A percentile compares a stretch with the other conserved stretches of the same genome.
These are phyloP conservation scores for Poecile montanus DNA, from an alignment of 2,797 vertebrate genomes.

Conservation along the genomic window DNA sequence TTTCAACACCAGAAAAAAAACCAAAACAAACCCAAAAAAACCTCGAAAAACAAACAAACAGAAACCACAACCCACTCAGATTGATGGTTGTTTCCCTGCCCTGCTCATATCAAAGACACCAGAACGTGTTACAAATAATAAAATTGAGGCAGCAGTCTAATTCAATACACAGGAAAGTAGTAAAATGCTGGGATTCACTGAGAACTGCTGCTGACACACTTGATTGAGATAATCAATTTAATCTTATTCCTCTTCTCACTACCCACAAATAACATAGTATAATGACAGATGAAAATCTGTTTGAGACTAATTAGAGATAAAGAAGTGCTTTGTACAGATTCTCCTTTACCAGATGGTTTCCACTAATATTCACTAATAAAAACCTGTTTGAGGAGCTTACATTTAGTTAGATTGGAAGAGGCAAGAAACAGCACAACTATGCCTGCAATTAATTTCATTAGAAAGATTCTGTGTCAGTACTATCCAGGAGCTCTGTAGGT, in stretches of 20 bases:
- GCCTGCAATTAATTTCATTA: conserved; percentile 45
- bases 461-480: conserved; percentile 4
- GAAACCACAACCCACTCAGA: not conserved
- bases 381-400: conserved; percentile 3
- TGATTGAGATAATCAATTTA: not conserved
- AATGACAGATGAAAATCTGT: conserved; percentile 48
- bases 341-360: conserved; percentile 42
- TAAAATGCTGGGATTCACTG: not conserved
- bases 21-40: not conserved
- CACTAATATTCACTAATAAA: conserved; percentile 17
- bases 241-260: conserved; percentile 7
- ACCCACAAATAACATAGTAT: not conserved
- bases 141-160: not conserved
- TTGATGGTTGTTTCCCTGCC: not conserved
- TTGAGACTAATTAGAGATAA: conserved; percentile 40
- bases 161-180: not conserved
- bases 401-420: conserved; percentile 20
- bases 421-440: conserved; percentile 23
- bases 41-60: not conserved
- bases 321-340: conserved; percentile 27
- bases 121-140: not conserved
- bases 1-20: not conserved
- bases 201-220: not conserved
- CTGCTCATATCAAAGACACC: not conserved
- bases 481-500: not conserved